These are phyloP conservation scores for Borostomias antarcticus DNA, from an alignment of 2,797 vertebrate genomes.

Conservation along the genomic window DNA sequence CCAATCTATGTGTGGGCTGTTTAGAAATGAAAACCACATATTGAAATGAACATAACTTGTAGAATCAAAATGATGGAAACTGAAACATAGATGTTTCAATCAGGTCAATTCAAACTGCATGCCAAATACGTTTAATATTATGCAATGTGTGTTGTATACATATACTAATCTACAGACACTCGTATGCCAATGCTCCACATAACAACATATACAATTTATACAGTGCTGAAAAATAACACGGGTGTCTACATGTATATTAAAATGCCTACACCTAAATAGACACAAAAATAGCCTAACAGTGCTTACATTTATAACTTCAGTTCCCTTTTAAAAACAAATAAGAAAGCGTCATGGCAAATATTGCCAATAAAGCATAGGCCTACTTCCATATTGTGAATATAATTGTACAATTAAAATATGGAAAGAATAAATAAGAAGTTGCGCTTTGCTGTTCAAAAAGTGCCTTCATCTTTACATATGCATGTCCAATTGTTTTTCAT, in stretches of 20 bases:
- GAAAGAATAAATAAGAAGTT: conserved; percentile 94
- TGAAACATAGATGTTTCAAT: conserved; percentile 47
- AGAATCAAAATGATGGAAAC: conserved; percentile 25
- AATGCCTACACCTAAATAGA: conserved; percentile 62
- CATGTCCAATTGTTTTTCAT: conserved; percentile 54
- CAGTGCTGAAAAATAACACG: conserved; percentile 92
- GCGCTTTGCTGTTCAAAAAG: conserved; percentile 92
- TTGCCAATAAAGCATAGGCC: conserved; percentile 90
- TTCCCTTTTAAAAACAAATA: conserved; percentile 76
- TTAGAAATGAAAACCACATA: background rate
- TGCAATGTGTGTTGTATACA: conserved; percentile 71
- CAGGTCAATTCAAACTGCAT: conserved; percentile 65
- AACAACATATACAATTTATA: conserved; percentile 85
- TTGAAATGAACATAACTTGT: background rate
- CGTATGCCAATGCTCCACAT: conserved; percentile 65
- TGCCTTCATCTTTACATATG: conserved; percentile 87
- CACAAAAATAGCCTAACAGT: conserved; percentile 71
- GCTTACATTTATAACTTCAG: conserved; percentile 78
- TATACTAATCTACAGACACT: conserved; percentile 63
- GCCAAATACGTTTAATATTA: conserved; percentile 71
- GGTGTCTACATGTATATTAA: conserved; percentile 72
- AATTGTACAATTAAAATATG: conserved; percentile 82
- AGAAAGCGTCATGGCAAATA: conserved; percentile 91
- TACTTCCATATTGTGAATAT: conserved; percentile 82
- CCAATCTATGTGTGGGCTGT: background rate